Base-by-base conservation (phyloP, 2,797 vertebrate genomes). In the Silurus aristotelis region DNA sequence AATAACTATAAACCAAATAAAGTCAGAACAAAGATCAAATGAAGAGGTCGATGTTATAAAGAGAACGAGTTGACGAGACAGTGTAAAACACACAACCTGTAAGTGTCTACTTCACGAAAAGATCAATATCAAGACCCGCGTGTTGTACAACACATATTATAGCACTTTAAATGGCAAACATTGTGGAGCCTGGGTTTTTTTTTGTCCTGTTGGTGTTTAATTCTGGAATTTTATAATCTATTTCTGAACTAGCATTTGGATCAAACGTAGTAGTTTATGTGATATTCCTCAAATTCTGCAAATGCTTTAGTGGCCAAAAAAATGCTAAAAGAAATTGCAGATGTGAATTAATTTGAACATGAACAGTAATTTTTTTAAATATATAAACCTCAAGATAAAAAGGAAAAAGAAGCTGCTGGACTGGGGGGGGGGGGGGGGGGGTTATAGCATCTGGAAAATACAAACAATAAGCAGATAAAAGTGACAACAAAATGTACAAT, bases 1-100 rank as follows among this genome's bases (percentile, higher is more conserved):
- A 60, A 60, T 77, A 77, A 77, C 75, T 77, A 20, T 77, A 20
- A 60, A 77, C 31, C 55, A 58, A 75, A 77, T 22, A 20, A 58
- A 12, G 25, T 75, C 52, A 55, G 9, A 20, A 19, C 38, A 38
- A 19, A 75, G 72, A 73, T 17, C 5, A 72, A 12, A 72, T 22
- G 48, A 43, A 27, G 66, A 68, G 10, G 17, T 20, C 20, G 20
- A 8, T 27, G 48, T 13, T 55, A n/a, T 72, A 22, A 55, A 25
- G 46, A 43, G 38, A 71, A 71, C 20, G 4, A 9, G 15, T 43
- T 43, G 48, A 52, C 1, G 12, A 73, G 48, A 12, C 5, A 19
- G 19, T 46, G 9, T n/a, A n/a, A 73, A 52, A 73, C 20, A 38
- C 27, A 71, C 31, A 71, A 43, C 15, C 31, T 22, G 2, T 9